Evolutionary conservation across 2,888 invertebrate genomes (phyloP), one percentile per base, ranked within the genome.

Genomic region (Drosophila atripex): DNA sequence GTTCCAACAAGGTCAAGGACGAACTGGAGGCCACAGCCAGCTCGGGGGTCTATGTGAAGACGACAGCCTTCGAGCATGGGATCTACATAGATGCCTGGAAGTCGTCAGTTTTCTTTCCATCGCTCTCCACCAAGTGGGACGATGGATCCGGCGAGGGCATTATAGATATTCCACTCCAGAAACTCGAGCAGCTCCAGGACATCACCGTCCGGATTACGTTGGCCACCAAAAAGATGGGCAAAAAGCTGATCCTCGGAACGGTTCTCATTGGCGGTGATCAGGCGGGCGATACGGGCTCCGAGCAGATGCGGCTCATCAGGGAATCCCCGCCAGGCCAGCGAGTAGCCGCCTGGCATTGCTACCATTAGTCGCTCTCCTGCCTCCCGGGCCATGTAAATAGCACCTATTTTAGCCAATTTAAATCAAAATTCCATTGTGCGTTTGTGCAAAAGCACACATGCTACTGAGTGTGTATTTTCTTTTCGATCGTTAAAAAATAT

Each of bases 101-200:
- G 89, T 95, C 96, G 77, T 94, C 94, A 79, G 93, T 93, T 73
- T 96, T 96, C 90, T 92, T 93, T 14, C 96, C 96, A 5, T 94
- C 95, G 3, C 94, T 96, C 63, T 95, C 96, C n/a, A 94, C 95
- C 80, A 94, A 95, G 91, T 95, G 96, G 92, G 94, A 95, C 79
- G 80, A 47, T 39, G 68, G 79, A 4, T 63, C 76, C 11, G 88
- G 89, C 14, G 73, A 77, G 32, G 90, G 92, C 2, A 89, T 89
- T 0, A 76, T 92, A 0, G 76, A 63, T 2, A 80, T 92, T 41
- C 91, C 91, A 1, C 51, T 91, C 23, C 85, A 84, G 28, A 80
- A 75, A 16, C 49, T 84, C n/a, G 83, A 89, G 1, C 85, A 85
- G 68, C 61, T 92, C 39, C 86, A 91, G 30, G 71, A 90, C 32